These are phyloP conservation scores for Caenorhabditis virilis DNA, from an alignment of 2,888 invertebrate genomes.

Conservation along the genomic window DNA sequence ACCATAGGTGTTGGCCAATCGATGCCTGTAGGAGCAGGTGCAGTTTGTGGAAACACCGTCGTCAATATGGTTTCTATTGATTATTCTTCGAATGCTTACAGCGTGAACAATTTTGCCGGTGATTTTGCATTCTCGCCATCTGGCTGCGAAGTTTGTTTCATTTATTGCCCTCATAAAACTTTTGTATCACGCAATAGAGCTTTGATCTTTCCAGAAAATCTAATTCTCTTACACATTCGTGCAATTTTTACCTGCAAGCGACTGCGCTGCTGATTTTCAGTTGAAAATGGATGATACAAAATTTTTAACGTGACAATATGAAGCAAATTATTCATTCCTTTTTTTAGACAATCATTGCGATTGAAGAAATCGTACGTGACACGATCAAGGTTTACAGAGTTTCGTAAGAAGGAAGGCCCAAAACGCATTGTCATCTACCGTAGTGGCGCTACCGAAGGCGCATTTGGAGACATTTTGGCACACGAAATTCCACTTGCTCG, in stretches of 20 bases:
- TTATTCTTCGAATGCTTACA: constrained; percentile 45
- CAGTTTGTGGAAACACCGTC: too few relatives aligned
- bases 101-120: constrained; percentile 43
- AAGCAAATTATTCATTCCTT: too few relatives aligned
- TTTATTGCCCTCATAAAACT: too few relatives aligned
- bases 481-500: constrained; percentile 55
- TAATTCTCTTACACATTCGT: too few relatives aligned
- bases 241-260: too few relatives aligned
- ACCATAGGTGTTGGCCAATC: constrained; percentile 13
- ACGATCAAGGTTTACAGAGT: constrained; percentile 1
- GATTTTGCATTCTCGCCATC: constrained; percentile 30
- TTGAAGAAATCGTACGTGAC: constrained; percentile 18
- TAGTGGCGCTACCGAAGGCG: constrained; percentile 52
- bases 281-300: too few relatives aligned
- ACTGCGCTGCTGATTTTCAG: too few relatives aligned
- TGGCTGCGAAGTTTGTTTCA: constrained; percentile 14
- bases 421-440: constrained; percentile 51
- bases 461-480: constrained; percentile 40
- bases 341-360: constrained; percentile 11
- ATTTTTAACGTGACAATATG: too few relatives aligned
- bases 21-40: background rate
- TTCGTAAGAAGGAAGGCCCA: constrained; percentile 15
- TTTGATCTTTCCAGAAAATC: too few relatives aligned
- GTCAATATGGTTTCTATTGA: constrained; percentile 17
- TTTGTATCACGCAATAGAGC: too few relatives aligned